A percentile compares a stretch with the other conserved stretches of the same genome.
These are phyloP conservation scores for Ciconia boyciana DNA, from an alignment of 2,113 vertebrate genomes.

Conservation along the genomic window DNA sequence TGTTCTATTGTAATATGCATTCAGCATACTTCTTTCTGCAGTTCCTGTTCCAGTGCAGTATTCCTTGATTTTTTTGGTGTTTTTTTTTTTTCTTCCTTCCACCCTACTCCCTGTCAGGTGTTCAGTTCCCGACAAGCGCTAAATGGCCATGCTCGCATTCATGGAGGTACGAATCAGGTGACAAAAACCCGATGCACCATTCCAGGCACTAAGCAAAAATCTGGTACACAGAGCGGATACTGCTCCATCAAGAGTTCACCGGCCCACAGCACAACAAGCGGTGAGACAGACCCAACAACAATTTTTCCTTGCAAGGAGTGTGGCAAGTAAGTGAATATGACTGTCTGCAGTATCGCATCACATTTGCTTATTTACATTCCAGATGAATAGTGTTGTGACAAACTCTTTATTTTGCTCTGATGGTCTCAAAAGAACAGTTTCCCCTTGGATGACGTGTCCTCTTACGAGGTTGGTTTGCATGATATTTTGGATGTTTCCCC, in stretches of 20 bases:
- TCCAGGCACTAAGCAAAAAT: constrained; percentile 69
- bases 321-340: constrained; percentile 79
- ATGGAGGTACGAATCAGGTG: constrained; percentile 76
- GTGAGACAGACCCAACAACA: constrained; percentile 79
- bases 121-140: constrained; percentile 84
- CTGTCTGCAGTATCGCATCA: rapidly evolving
- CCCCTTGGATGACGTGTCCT: background rate
- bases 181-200: constrained; percentile 62
- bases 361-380: background rate
- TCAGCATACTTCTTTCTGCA: background rate
- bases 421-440: background rate
- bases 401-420: background rate
- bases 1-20: background rate
- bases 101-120: constrained; percentile 58
- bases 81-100: background rate
- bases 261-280: constrained; percentile 82
- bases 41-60: background rate
- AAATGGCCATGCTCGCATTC: constrained; percentile 79
- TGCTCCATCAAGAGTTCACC: constrained; percentile 85
- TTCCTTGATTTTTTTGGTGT: background rate
- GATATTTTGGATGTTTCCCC: background rate
- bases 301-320: constrained; percentile 89
- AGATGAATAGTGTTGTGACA: background rate
- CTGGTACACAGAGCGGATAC: constrained; percentile 72
- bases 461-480: background rate